These are phyloP conservation scores for Numenius arquata DNA, from an alignment of 2,113 vertebrate species.

Conservation along the genomic window DNA sequence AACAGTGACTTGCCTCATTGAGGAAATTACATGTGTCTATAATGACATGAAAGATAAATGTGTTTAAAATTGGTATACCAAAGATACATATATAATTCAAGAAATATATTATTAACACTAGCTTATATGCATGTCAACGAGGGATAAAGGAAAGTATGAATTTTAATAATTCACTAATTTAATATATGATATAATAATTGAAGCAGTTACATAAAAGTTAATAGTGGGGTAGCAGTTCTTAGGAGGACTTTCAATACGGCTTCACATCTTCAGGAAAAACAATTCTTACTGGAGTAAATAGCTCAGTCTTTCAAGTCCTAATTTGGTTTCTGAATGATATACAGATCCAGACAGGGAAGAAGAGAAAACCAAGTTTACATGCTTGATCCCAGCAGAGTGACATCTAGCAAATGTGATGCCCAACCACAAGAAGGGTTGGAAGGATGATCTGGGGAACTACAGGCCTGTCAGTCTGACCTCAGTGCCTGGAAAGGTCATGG, in stretches of 20 bases:
- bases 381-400: no score
- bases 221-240: background rate
- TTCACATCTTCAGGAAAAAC: background rate
- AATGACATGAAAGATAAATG: background rate
- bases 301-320: background rate
- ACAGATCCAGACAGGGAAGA: background rate
- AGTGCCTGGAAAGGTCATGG: no score
- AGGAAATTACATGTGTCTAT: background rate
- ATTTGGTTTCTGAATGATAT: background rate
- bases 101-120: background rate
- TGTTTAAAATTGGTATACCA: background rate
- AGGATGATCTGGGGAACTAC: no score
- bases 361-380: background rate
- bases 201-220: background rate
- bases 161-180: background rate
- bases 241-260: background rate
- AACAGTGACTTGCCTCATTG: background rate
- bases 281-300: background rate
- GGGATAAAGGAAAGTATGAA: background rate
- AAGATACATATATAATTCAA: background rate
- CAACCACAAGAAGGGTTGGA: no score
- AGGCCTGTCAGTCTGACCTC: no score
- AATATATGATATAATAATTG: background rate
- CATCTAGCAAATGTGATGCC: no score
- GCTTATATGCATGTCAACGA: background rate